A percentile compares a stretch with the other conserved stretches of the same genome.
Conservation (phyloP, 2,113 vertebrate genomes). For the Boleophthalmus pectinirostris region DNA sequence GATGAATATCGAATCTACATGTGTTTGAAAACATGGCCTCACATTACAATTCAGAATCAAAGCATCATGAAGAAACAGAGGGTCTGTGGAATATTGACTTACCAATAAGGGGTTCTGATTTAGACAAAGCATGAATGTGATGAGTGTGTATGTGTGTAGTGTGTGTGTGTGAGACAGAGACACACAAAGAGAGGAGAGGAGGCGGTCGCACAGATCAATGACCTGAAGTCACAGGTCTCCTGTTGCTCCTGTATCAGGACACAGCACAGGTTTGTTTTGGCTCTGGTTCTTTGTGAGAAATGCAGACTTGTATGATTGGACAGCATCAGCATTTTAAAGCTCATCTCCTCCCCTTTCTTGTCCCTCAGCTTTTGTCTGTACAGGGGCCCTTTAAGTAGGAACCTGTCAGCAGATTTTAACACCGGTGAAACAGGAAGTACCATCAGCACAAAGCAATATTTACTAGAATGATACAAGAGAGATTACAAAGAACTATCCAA, state of each 20-base stretch:
- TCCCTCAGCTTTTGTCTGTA: conserved; percentile 45
- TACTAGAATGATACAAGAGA: conserved; percentile 42
- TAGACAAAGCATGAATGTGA: no score
- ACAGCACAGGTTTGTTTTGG: neutral
- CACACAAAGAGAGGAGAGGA: neutral
- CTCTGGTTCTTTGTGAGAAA: neutral
- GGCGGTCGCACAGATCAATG: no score
- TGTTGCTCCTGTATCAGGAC: neutral
- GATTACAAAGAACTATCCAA: neutral
- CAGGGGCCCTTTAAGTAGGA: conserved; percentile 46
- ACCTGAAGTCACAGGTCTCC: no score
- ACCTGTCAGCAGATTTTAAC: conserved; percentile 65
- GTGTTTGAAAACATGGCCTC: no score
- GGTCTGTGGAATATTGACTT: no score
- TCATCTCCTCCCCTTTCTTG: conserved; percentile 44
- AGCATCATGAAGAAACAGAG: no score
- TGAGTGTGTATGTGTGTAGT: no score
- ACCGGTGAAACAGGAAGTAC: conserved; percentile 63
- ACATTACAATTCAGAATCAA: no score
- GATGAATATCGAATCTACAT: no score
- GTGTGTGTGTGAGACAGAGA: conserved; percentile 33
- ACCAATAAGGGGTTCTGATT: no score
- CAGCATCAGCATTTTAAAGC: conserved; percentile 42
- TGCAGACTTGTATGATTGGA: neutral
- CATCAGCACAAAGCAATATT: conserved; percentile 68